Percentiles rank a stretch among this genome's conserved stretches.
Evolutionary conservation across 2,113 vertebrate species (phyloP).

Genomic region (Corapipo altera): DNA sequence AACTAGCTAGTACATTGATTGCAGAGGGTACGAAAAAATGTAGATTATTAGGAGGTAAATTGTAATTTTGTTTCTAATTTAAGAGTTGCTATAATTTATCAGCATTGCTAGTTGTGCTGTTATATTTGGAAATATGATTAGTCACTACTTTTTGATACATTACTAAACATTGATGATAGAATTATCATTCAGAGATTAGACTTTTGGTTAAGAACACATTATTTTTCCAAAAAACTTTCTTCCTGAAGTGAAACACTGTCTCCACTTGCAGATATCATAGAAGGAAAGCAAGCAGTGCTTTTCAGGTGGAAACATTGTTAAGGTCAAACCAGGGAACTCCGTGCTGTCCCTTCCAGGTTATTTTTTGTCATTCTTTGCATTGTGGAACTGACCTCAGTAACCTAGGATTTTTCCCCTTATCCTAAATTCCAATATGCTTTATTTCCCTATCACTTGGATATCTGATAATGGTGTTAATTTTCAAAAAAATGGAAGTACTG

Average conservation of each 20-base stretch:
- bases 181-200: not conserved
- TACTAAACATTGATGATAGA: not conserved
- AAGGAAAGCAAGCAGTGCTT: not conserved
- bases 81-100: not conserved
- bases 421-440: not conserved
- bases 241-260: not conserved
- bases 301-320: not conserved
- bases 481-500: not conserved
- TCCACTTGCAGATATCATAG: not conserved
- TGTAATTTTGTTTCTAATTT: not conserved
- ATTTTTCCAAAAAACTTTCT: not conserved
- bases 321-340: not conserved
- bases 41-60: not conserved
- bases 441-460: not conserved
- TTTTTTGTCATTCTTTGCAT: not conserved
- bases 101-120: not conserved
- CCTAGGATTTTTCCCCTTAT: not conserved
- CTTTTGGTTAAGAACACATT: not conserved
- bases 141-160: not conserved
- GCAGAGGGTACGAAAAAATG: not conserved
- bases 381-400: not conserved
- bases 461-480: not conserved
- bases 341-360: not conserved
- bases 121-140: not conserved
- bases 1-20: not conserved